Conservation (phyloP, 2,113 vertebrate species). For the Podocnemis expansa region DNA sequence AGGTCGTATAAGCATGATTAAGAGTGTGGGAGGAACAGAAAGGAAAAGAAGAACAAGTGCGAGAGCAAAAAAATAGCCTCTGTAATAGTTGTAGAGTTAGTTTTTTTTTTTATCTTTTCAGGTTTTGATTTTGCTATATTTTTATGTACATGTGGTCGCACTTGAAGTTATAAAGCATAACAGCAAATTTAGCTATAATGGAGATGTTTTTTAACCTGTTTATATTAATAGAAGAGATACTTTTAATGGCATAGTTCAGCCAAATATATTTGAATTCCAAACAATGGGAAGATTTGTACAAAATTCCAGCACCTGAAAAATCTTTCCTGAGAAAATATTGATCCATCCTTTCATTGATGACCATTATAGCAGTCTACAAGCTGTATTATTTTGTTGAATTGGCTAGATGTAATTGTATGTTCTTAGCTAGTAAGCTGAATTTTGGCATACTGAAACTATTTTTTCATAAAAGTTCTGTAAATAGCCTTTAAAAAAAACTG, state of each 20-base stretch:
- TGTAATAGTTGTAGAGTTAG: background rate
- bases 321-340: accelerated
- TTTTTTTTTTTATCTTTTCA: constrained; percentile 5
- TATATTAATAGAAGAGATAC: accelerated
- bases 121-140: background rate
- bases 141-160: constrained; percentile 31
- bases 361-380: background rate
- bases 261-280: background rate
- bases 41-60: constrained; percentile 48
- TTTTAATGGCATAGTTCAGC: background rate
- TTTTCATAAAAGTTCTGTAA: constrained; percentile 31
- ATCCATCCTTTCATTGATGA: background rate
- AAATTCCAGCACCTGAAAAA: background rate
- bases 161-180: constrained; percentile 1
- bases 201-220: accelerated
- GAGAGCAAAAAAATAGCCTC: constrained; percentile 31
- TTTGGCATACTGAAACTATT: background rate
- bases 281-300: background rate
- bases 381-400: background rate
- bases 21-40: background rate
- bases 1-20: background rate
- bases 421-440: background rate
- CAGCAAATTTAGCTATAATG: background rate
- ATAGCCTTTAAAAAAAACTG: constrained; percentile 25
- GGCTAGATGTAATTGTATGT: background rate